phyloP scores from a whole-genome alignment of 2,113 vertebrate species.

The Forbesichthys agassizii region DNA sequence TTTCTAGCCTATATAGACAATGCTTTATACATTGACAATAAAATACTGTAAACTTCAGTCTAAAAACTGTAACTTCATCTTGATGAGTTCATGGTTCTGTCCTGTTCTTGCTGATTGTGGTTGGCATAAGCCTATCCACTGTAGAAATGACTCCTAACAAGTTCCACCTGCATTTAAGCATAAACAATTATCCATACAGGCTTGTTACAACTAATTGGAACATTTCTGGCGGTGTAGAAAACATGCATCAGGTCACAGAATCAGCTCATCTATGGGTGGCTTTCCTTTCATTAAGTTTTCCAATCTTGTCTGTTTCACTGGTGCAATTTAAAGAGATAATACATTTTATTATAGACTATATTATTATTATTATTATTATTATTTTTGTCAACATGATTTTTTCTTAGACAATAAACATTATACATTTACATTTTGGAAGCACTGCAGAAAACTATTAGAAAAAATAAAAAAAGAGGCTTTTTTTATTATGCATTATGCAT shows the following conservation, averaged over 20 bases:
- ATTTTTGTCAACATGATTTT: too few relatives aligned
- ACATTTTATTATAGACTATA: too few relatives aligned
- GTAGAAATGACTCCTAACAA: constrained; percentile 42
- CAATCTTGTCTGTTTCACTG: not conserved
- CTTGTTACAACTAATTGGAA: constrained; percentile 48
- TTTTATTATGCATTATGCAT: too few relatives aligned
- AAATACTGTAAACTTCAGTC: constrained; percentile 2
- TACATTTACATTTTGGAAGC: too few relatives aligned
- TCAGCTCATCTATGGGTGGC: constrained; percentile 26
- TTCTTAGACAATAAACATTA: too few relatives aligned
- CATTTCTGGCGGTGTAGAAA: not conserved
- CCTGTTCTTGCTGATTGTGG: constrained; percentile 49
- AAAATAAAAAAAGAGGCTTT: too few relatives aligned
- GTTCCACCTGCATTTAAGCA: constrained; percentile 55
- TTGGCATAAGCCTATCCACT: constrained; percentile 32
- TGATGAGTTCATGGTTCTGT: constrained; percentile 30
- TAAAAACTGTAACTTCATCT: constrained; percentile 30
- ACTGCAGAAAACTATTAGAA: too few relatives aligned
- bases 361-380: too few relatives aligned
- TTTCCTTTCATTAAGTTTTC: constrained; percentile 29
- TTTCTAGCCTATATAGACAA: too few relatives aligned
- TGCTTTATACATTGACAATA: not conserved
- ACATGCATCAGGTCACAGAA: constrained; percentile 18
- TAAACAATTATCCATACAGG: constrained; percentile 47
- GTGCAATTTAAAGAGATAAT: too few relatives aligned